Conservation (phyloP, 1,140 invertebrate species). For the Habropoda laboriosa region DNA sequence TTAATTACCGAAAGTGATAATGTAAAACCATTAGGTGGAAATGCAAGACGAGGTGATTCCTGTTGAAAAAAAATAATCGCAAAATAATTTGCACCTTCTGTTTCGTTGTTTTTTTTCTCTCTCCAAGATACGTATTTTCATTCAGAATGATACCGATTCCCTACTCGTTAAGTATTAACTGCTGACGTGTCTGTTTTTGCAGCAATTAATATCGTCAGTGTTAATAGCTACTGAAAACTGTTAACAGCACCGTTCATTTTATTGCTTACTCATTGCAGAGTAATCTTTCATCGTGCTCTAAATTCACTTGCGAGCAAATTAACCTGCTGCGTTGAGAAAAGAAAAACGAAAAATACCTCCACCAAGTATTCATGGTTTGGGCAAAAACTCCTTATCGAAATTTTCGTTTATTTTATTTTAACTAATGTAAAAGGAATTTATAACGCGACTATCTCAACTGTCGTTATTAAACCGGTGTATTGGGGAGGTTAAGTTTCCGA, state of each 20-base stretch:
- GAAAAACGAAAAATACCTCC: too few relatives aligned
- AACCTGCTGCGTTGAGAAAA: too few relatives aligned
- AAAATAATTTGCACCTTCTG: background rate
- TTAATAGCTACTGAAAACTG: background rate
- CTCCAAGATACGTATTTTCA: background rate
- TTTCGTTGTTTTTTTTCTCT: too few relatives aligned
- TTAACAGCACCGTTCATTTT: background rate
- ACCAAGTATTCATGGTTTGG: too few relatives aligned
- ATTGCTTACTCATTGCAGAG: background rate
- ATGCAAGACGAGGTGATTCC: too few relatives aligned
- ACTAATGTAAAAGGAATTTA: too few relatives aligned
- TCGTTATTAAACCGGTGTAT: too few relatives aligned
- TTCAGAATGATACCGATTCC: background rate
- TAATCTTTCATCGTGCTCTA: background rate
- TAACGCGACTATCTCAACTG: too few relatives aligned
- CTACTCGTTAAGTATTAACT: background rate
- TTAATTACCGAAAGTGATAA: background rate
- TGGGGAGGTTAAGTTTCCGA: too few relatives aligned
- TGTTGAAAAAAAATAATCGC: too few relatives aligned
- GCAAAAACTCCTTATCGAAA: too few relatives aligned
- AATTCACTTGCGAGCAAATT: background rate
- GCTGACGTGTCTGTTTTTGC: background rate
- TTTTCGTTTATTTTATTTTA: too few relatives aligned
- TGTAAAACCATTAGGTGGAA: background rate
- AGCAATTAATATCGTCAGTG: background rate